Evolutionary conservation across 1,140 invertebrate genomes (phyloP), one percentile per base, ranked within the genome.

Genomic region (Caenorhabditis elegans): DNA sequence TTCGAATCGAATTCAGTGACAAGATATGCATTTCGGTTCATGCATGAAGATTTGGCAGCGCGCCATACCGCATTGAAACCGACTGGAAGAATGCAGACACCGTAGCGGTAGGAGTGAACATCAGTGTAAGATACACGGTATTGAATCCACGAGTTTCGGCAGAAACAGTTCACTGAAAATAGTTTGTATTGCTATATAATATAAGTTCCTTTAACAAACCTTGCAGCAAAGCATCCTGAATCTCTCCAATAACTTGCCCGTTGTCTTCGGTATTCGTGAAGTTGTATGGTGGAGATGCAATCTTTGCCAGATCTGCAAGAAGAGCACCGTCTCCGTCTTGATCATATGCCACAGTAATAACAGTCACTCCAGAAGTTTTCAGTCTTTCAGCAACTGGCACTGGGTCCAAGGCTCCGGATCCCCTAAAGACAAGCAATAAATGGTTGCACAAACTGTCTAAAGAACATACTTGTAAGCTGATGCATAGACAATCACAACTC

Each of bases 81-180:
- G 0, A 15, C 6, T 15, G 53, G 53, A 17, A 31, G 53, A 34
- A 60, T 60, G n/a, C 53, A 60, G 6, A 60, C 53, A 15, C 53
- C 53, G 19, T 60, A 60, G 34, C 53, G 53, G 19, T 60, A 60
- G 6, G 53, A 60, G n/a, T 31, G 6, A 34, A 60, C 15, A 17
- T 60, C 53, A 60, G 26, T 17, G 53, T 24, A 60, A 17, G 53
- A 60, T 3, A 22, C 53, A 17, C 53, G 53, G 6, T 31, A 60
- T 60, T 60, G 53, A 28, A 28, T 60, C 53, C 53, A 60, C 1
- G 11, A 26, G 19, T 60, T 60, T 8, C 26, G 53, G 53, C 53
- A 60, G n/a, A 60, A 60, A 17, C 53, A 60, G 19, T 60, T 60
- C 53, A 60, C 53, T 60, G 15, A 60, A 60, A n/a, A n/a, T n/a